phyloP scores from a whole-genome alignment of 2,113 vertebrate species.

The Psittacara wagleri region DNA sequence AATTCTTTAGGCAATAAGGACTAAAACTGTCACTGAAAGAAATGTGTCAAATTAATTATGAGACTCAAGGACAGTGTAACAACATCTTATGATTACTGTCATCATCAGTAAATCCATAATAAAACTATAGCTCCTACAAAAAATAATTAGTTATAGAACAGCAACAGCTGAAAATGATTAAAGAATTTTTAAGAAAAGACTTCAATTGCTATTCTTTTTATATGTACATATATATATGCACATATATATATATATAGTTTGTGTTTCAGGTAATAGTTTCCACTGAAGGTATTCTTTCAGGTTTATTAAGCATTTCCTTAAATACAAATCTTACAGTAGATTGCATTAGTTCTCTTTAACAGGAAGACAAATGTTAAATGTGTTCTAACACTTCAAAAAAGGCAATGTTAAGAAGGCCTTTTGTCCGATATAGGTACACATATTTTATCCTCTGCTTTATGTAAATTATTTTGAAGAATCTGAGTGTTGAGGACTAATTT shows the following conservation, averaged over 20 bases:
- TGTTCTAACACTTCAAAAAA: neutral
- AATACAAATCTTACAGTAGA: neutral
- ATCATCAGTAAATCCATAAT: neutral
- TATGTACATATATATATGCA: too few species aligned
- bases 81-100: neutral
- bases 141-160: neutral
- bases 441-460: neutral
- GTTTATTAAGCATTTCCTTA: neutral
- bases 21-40: neutral
- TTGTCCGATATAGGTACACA: rapidly evolving
- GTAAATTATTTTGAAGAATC: neutral
- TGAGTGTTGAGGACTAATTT: neutral
- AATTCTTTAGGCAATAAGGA: neutral
- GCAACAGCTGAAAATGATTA: neutral
- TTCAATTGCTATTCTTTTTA: neutral
- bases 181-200: neutral
- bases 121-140: neutral
- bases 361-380: neutral
- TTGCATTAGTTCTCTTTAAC: neutral
- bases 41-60: neutral
- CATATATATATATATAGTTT: neutral
- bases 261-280: neutral
- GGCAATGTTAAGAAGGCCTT: neutral
- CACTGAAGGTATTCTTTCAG: neutral
- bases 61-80: neutral